These are phyloP conservation scores for Glossophaga mutica DNA, from an alignment of 2,797 vertebrate species.

Conservation along the genomic window DNA sequence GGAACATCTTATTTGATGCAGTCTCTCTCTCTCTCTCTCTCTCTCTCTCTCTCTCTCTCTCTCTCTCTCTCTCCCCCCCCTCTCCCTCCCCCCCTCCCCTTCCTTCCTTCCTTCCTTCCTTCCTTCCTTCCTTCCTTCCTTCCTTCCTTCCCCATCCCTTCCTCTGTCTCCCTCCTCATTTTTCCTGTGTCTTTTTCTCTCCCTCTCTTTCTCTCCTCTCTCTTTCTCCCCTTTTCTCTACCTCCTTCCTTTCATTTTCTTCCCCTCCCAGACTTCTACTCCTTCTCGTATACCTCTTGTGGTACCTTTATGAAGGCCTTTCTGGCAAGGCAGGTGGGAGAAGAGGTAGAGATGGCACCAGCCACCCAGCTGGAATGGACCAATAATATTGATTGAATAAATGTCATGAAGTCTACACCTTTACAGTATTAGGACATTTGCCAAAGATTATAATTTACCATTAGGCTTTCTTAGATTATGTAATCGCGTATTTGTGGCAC, in stretches of 20 bases:
- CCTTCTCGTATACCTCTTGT: neutral
- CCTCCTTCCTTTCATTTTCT: neutral
- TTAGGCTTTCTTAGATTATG: neutral
- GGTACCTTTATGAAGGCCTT: neutral
- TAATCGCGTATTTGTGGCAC: neutral
- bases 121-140: fast-evolving
- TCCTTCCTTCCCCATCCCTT: fast-evolving
- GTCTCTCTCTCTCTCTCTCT: neutral
- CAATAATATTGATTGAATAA: neutral
- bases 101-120: fast-evolving
- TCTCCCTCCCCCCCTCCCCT: too few relatives aligned
- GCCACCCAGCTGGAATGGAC: neutral
- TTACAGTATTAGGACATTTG: neutral
- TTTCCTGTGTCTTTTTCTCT: fast-evolving
- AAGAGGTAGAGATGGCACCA: neutral
- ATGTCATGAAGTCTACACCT: neutral
- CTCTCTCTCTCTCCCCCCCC: too few relatives aligned
- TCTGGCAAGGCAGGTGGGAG: neutral
- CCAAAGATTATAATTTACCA: neutral
- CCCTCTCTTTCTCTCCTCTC: fast-evolving
- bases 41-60: too few relatives aligned
- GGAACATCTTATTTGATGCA: neutral
- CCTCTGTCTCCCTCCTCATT: fast-evolving
- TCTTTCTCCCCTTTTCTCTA: fast-evolving
- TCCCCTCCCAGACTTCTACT: neutral